Conservation (phyloP, 2,888 invertebrate genomes). For the Caenorhabditis zanzibari region DNA sequence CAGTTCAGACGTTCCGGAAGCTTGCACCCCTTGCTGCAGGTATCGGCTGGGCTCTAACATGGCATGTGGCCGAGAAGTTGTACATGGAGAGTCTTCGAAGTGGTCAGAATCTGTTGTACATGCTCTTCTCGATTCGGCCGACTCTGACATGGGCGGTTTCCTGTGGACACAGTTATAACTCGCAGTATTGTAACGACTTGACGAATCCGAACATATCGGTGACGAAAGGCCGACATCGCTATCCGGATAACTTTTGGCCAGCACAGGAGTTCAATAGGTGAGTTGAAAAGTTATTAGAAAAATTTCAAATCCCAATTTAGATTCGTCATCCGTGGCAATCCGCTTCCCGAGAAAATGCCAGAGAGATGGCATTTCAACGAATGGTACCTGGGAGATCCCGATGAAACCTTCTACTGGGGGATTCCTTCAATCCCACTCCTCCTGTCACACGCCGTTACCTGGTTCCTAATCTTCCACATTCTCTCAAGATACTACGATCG, state of each 20-base stretch:
- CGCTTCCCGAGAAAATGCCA: conserved; percentile 36
- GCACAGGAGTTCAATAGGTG: conserved; percentile 77
- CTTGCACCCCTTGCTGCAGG: conserved; percentile 74
- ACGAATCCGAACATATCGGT: conserved; percentile 57
- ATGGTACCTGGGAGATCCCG: conserved; percentile 70
- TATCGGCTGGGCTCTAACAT: conserved; percentile 76
- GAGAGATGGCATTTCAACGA: conserved; percentile 70
- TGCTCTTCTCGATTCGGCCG: conserved; percentile 68
- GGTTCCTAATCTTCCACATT: conserved; percentile 61
- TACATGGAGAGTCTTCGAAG: conserved; percentile 68
- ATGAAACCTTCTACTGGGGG: conserved; percentile 63
- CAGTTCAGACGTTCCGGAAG: conserved; percentile 70
- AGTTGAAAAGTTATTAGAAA: neutral
- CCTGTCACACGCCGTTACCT: conserved; percentile 61
- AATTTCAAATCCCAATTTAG: conserved; percentile 57
- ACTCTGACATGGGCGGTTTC: conserved; percentile 68
- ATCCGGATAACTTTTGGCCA: conserved; percentile 77
- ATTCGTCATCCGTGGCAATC: conserved; percentile 66
- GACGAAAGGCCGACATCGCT: conserved; percentile 37
- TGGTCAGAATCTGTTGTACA: conserved; percentile 67
- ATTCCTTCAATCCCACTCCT: conserved; percentile 66
- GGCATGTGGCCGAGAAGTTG: conserved; percentile 71
- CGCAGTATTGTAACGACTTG: conserved; percentile 61
- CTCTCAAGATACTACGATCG: conserved; percentile 60
- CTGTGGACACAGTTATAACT: conserved; percentile 63